Conservation (phyloP, 2,888 invertebrate species). For the Troides aeacus region DNA sequence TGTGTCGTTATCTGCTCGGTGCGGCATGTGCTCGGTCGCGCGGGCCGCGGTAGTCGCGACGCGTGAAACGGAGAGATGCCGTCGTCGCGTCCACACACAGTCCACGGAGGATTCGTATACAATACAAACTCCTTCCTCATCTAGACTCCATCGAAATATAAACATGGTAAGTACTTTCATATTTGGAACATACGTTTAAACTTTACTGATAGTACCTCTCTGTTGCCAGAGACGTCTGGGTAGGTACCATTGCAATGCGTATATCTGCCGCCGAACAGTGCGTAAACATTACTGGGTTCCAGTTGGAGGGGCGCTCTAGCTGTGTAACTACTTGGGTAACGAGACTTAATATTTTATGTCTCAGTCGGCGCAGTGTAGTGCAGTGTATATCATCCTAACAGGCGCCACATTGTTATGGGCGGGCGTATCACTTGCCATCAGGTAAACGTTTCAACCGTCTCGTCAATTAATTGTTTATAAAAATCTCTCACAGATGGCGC, state of each 20-base stretch:
- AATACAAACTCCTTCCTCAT: slow-evolving; percentile 19
- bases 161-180: slow-evolving; percentile 55
- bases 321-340: too few species aligned
- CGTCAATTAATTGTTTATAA: neutral
- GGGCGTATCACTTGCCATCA: too few species aligned
- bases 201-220: neutral
- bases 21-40: slow-evolving; percentile 50
- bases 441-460: too few species aligned
- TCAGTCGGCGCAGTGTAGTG: too few species aligned
- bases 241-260: too few species aligned
- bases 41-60: slow-evolving; percentile 56
- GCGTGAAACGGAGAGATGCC: slow-evolving; percentile 51
- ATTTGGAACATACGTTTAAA: slow-evolving; percentile 5
- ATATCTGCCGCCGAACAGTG: too few species aligned
- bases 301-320: too few species aligned
- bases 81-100: slow-evolving; percentile 39
- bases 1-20: slow-evolving; percentile 35
- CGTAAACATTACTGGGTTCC: too few species aligned
- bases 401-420: too few species aligned
- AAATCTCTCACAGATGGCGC: slow-evolving; percentile 28
- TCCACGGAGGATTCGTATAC: slow-evolving; percentile 27
- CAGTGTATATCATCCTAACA: too few species aligned
- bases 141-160: slow-evolving; percentile 34
- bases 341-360: too few species aligned
- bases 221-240: too few species aligned